Conservation (phyloP, 2,113 vertebrate genomes). For the Lepus americanus region DNA sequence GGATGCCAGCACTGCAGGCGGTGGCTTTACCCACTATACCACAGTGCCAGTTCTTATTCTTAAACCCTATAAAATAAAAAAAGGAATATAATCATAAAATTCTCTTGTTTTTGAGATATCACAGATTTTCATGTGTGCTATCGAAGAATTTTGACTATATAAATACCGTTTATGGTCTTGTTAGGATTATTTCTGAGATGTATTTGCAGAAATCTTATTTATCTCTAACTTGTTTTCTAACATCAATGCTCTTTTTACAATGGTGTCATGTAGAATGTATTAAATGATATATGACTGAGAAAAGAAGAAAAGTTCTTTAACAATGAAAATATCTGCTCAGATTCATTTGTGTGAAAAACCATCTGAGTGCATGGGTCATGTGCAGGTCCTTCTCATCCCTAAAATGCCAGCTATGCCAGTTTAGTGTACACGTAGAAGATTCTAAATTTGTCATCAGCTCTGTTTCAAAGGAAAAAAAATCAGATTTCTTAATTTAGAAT, state of each 20-base stretch:
- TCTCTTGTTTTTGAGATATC: not conserved
- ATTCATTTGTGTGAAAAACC: not conserved
- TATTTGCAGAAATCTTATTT: not conserved
- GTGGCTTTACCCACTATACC: too few relatives aligned
- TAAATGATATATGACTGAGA: not conserved
- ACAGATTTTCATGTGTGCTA: not conserved
- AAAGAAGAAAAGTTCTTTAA: not conserved
- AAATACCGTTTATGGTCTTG: not conserved
- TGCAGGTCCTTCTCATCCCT: not conserved
- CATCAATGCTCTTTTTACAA: not conserved
- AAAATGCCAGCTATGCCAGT: not conserved
- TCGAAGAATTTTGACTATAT: not conserved
- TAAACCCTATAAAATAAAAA: slow-evolving; percentile 13
- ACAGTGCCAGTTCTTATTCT: not conserved
- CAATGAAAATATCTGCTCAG: not conserved
- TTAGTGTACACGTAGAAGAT: not conserved
- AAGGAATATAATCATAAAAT: not conserved
- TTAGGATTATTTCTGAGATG: not conserved
- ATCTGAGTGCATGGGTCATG: too few relatives aligned
- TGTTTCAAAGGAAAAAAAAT: not conserved
- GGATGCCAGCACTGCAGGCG: too few relatives aligned
- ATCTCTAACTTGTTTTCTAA: not conserved
- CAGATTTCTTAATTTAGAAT: not conserved
- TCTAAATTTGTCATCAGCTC: not conserved
- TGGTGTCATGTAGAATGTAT: not conserved